Evolutionary conservation across 2,888 invertebrate genomes (phyloP), one percentile per base, ranked within the genome.

Genomic region (Diaprepes abbreviatus): DNA sequence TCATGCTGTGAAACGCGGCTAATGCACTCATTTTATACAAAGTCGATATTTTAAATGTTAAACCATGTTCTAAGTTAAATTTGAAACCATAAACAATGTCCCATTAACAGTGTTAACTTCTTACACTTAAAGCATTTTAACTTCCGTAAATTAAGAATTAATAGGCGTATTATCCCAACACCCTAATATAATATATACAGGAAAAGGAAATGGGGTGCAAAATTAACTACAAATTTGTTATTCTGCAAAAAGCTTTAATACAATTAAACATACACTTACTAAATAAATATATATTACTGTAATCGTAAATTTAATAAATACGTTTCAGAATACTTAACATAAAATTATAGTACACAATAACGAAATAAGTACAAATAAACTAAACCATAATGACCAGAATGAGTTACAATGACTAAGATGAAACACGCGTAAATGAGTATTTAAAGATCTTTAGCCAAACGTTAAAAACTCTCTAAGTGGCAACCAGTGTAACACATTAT

Each of bases 231-330:
- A 52, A 60, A 19, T 3, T 5, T 21, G 54, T 52, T 65, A 65
- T 70, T 63, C 40, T 70, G 65, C 65, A 65, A 70, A 70, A 69
- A 70, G 65, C 65, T 70, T 70, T 65, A 70, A 65, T 65, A 52
- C 58, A 45, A 60, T 38, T 52, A 40, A 31, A 45, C 45, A 60
- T 60, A 60, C 60, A 67, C 35, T 40, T 70, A 59, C 19, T 35
- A 43, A 63, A 50, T 24, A 57, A 65, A 65, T 66, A 66, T 45
- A 60, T 17, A 48, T 35, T 21, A 35, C 5, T 38, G 7, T 21
- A 21, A 43, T 45, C 48, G 14, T 14, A 40, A 58, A 58, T 40
- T 4, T 38, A 60, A 12, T 60, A 58, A 17, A 33, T 19, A 45
- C 21, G 19, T 28, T 28, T 36, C 3, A 36, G 9, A 36, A 65